Conservation (phyloP, 2,888 invertebrate species). For the Polymixis flavicincta region DNA sequence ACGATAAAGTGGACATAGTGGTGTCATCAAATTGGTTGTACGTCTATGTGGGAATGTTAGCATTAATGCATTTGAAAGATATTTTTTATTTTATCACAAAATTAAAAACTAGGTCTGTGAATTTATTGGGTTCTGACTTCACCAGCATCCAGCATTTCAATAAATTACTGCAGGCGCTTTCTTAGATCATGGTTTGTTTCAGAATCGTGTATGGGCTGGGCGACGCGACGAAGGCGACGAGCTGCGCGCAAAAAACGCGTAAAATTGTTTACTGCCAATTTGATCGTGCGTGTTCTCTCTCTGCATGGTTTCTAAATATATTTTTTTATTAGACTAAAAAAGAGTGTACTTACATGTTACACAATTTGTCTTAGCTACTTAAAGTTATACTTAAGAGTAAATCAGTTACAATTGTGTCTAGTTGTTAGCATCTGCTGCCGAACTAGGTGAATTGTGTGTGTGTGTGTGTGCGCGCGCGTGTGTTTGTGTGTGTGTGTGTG, state of each 20-base stretch:
- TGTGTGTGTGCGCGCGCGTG: too few relatives aligned
- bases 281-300: not conserved
- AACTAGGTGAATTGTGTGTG: too few relatives aligned
- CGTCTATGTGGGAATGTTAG: not conserved
- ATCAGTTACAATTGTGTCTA: too few relatives aligned
- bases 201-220: not conserved
- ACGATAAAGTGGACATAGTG: not conserved
- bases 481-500: too few relatives aligned
- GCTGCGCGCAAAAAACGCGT: constrained; percentile 21
- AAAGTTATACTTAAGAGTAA: too few relatives aligned
- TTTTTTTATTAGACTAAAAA: too few relatives aligned
- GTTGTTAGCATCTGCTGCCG: too few relatives aligned
- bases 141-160: not conserved
- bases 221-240: not conserved
- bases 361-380: too few relatives aligned
- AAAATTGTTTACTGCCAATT: constrained; percentile 15
- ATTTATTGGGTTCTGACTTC: not conserved
- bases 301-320: not conserved
- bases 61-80: not conserved
- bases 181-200: constrained; percentile 13
- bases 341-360: too few relatives aligned
- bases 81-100: not conserved
- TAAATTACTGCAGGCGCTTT: constrained; percentile 1
- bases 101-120: not conserved
- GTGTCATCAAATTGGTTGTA: constrained; percentile 1